These are phyloP conservation scores for Bombyx huttoni DNA, from an alignment of 2,888 invertebrate species.

Conservation along the genomic window DNA sequence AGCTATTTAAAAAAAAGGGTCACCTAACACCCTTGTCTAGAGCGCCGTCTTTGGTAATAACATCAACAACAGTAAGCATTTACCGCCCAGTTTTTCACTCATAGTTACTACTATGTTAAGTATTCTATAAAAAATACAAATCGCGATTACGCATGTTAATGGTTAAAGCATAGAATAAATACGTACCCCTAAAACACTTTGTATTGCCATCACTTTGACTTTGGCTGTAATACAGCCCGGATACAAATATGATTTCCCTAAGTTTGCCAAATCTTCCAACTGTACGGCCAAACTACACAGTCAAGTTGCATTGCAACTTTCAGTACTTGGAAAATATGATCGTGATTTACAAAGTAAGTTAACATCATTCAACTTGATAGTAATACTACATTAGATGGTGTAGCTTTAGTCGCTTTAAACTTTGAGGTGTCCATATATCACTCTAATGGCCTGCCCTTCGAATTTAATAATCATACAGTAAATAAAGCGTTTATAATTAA, in stretches of 20 bases:
- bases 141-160: not conserved
- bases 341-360: too few relatives aligned
- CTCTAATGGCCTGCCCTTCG: too few relatives aligned
- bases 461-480: too few relatives aligned
- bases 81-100: conserved; percentile 38
- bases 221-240: not conserved
- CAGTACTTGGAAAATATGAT: not conserved
- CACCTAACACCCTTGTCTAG: conserved; percentile 37
- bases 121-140: not conserved
- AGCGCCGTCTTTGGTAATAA: conserved; percentile 68
- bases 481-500: too few relatives aligned
- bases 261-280: not conserved
- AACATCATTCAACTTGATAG: too few relatives aligned
- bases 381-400: too few relatives aligned
- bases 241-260: not conserved
- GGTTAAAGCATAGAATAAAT: not conserved
- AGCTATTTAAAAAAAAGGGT: conserved; percentile 52
- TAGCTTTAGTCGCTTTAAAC: too few relatives aligned
- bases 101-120: not conserved
- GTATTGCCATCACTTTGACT: not conserved
- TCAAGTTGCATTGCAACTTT: not conserved
- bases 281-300: not conserved
- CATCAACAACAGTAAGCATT: conserved; percentile 56
- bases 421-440: too few relatives aligned
- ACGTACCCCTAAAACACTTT: not conserved